Base-by-base conservation (phyloP, 2,888 invertebrate genomes). In the Papilio demoleus region DNA sequence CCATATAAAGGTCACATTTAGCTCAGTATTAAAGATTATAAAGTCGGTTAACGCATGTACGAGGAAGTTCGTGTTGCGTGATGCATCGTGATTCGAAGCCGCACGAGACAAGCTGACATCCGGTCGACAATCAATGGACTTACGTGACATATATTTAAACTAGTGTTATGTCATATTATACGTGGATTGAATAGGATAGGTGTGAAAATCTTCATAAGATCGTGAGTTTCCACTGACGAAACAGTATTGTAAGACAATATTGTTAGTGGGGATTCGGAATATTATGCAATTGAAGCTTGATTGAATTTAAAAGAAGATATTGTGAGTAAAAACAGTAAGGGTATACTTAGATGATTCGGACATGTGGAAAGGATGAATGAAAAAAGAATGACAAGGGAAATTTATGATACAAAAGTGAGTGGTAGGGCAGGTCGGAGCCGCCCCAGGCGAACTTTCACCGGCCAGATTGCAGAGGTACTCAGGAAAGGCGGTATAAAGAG, bases 91-190 rank as follows among this genome's bases (percentile, higher is more conserved):
- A 65, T 65, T 65, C 59, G 59, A 45, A 34, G 45, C 65, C 58
- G 65, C 50, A 66, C 66, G 60, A 66, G 50, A 38, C 42, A 31
- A 42, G n/a, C 24, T 14, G 12, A 56, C 58, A 56, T 60, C 66
- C 66, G 59, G 60, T 38, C 38, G 17, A 27, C 60, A 11, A 47
- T 66, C 60, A 27, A 36, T 66, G 50, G 27, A 12, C 24, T 34
- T 36, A 61, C 67, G 67, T 67, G 67, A 61, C 31, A 40, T 61
- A 67, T 36, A 47, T 45, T 62, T 59, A 34, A 59, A 59, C 36
- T 22, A 45, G 58, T 36, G 24, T 65, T 59, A 65, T 45, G 19
- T 59, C 38, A 65, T 11, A 47, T 1, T 50, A 9, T 12, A 40
- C 38, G 38, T 50, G 34, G 22, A 34, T 14, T 50, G 50, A 56